Evolutionary conservation across 2,888 invertebrate genomes (phyloP).

Genomic region (Imbricaverruca yamaguchii): DNA sequence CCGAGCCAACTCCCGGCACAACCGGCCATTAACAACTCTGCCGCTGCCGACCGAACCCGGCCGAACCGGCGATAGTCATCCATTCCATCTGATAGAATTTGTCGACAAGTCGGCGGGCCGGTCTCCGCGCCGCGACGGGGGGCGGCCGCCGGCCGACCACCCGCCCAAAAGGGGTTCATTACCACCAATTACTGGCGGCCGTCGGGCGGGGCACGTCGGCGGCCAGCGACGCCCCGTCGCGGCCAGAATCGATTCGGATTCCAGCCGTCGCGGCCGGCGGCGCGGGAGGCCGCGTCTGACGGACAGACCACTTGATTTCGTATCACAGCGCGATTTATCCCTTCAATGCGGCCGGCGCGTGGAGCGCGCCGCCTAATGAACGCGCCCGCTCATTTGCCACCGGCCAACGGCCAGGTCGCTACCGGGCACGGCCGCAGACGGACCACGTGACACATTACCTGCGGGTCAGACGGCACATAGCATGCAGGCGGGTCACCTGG

Average conservation of each 20-base stretch:
- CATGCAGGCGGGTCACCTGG: too few relatives aligned
- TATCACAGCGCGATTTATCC: constrained; percentile 12
- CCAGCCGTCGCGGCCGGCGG: background rate
- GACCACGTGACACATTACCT: too few relatives aligned
- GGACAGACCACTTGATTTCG: constrained; percentile 8
- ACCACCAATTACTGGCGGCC: constrained; percentile 7
- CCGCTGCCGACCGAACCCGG: background rate
- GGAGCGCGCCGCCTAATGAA: background rate
- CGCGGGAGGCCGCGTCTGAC: background rate
- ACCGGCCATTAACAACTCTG: constrained; percentile 8
- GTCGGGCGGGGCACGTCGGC: background rate
- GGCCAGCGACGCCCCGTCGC: background rate
- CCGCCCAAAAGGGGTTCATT: constrained; percentile 20
- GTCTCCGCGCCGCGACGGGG: background rate
- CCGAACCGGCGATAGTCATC: constrained; percentile 5
- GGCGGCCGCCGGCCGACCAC: background rate
- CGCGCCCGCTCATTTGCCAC: background rate
- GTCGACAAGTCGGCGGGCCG: constrained; percentile 7
- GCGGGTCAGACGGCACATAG: too few relatives aligned
- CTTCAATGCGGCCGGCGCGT: constrained; percentile 4
- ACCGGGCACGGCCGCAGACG: too few relatives aligned
- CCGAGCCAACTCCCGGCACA: background rate
- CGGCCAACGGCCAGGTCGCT: background rate
- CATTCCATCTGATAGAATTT: constrained; percentile 5
- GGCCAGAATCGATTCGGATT: constrained; percentile 5